These are phyloP conservation scores for Heliconius sara DNA, from an alignment of 2,888 invertebrate species.

Conservation along the genomic window DNA sequence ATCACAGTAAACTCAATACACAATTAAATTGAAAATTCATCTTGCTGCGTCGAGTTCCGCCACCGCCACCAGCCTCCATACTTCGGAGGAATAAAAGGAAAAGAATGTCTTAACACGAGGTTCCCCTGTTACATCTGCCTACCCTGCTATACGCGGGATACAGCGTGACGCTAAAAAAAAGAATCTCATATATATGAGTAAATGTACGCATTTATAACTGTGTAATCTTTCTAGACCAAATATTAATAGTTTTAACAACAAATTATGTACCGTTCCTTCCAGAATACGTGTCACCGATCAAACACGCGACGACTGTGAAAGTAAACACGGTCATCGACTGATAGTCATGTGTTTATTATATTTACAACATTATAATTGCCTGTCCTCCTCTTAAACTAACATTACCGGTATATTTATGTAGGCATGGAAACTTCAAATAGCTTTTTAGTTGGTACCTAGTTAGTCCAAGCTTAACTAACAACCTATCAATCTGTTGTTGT, in stretches of 20 bases:
- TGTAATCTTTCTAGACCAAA: background rate
- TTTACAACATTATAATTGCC: conserved; percentile 37
- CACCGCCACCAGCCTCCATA: too few species aligned
- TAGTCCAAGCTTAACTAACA: background rate
- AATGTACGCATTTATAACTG: background rate
- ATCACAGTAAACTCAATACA: background rate
- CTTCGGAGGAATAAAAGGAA: too few species aligned
- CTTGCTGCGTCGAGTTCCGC: too few species aligned
- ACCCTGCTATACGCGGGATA: too few species aligned
- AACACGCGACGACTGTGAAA: conserved; percentile 49
- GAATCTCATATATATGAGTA: background rate
- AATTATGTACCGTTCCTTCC: conserved; percentile 1
- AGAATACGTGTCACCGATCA: conserved; percentile 22
- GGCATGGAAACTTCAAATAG: conserved; percentile 10
- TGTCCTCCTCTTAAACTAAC: background rate
- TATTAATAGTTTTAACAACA: background rate
- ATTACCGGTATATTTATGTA: conserved; percentile 28
- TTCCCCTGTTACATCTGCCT: too few species aligned
- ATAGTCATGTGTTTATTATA: background rate
- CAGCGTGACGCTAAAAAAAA: too few species aligned
- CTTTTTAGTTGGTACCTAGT: background rate
- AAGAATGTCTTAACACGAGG: too few species aligned
- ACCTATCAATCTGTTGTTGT: background rate
- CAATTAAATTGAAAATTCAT: background rate
- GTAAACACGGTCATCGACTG: conserved; percentile 48